A percentile compares a stretch with the other conserved stretches of the same genome.
Conservation (phyloP, 2,797 vertebrate genomes). For the Poeciliopsis gracilis region DNA sequence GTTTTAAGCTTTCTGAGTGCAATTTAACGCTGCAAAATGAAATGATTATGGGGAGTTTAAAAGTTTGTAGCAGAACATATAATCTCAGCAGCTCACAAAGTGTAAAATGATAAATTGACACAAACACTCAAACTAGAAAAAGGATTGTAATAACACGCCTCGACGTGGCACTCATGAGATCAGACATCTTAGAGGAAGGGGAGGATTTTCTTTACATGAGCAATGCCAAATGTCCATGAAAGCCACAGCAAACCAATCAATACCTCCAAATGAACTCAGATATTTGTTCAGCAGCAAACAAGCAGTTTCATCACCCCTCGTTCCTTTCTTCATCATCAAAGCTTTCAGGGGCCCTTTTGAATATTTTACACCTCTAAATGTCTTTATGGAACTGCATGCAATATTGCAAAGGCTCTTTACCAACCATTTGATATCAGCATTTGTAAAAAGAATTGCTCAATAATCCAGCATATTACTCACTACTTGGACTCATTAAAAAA, state of each 20-base stretch:
- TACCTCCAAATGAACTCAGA: neutral
- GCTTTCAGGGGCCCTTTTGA: conserved; percentile 3
- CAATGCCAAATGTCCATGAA: neutral
- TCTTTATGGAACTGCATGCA: neutral
- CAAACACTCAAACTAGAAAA: neutral
- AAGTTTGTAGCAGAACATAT: neutral
- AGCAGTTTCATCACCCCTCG: neutral
- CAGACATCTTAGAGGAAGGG: neutral
- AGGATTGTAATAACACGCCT: neutral
- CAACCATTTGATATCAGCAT: neutral
- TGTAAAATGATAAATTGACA: conserved; percentile 4
- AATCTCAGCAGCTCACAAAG: neutral
- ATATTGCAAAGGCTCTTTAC: neutral
- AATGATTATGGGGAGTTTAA: neutral
- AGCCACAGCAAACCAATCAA: neutral
- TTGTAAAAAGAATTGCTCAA: conserved; percentile 23
- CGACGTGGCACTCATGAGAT: neutral
- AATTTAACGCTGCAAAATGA: conserved; percentile 2
- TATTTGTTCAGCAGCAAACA: neutral
- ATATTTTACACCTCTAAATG: neutral
- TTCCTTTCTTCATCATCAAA: conserved; percentile 2
- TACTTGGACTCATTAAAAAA: neutral
- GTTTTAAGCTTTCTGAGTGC: neutral
- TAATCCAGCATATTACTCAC: conserved; percentile 23
- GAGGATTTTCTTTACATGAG: neutral